These are phyloP conservation scores for Odobenus rosmarus DNA, from an alignment of 2,113 vertebrate genomes.

Conservation along the genomic window DNA sequence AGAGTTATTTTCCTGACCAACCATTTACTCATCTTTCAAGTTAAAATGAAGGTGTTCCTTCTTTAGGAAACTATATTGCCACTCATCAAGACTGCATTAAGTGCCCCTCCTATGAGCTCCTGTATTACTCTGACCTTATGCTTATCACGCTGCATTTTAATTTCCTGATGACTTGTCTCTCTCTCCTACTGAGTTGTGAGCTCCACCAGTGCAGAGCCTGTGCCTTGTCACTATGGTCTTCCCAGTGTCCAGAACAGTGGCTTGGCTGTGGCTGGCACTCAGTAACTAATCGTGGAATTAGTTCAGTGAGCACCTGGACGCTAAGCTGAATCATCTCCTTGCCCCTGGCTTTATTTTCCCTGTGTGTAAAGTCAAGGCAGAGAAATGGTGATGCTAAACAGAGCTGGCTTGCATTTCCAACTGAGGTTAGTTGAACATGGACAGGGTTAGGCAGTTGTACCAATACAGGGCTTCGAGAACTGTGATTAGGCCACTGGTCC, in stretches of 20 bases:
- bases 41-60: neutral
- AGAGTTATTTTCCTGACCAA: neutral
- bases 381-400: neutral
- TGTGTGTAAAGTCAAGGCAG: neutral
- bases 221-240: neutral
- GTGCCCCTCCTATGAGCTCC: neutral
- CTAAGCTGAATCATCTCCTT: neutral
- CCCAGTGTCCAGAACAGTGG: neutral
- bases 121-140: neutral
- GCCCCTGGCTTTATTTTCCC: neutral
- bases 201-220: neutral
- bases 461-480: neutral
- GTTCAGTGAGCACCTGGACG: neutral
- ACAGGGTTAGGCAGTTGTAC: neutral
- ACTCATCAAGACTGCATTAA: neutral
- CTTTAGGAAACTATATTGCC: neutral
- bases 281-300: neutral
- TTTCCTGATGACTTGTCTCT: neutral
- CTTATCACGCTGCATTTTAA: neutral
- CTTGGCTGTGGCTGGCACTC: neutral
- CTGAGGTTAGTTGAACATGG: conserved; percentile 22
- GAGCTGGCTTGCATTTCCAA: neutral
- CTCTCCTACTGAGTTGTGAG: neutral
- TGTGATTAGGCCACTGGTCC: neutral
- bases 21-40: neutral